Percentiles rank a stretch among this genome's conserved stretches.
Evolutionary conservation across 2,888 invertebrate genomes (phyloP).

Genomic region (Zygaena filipendulae): DNA sequence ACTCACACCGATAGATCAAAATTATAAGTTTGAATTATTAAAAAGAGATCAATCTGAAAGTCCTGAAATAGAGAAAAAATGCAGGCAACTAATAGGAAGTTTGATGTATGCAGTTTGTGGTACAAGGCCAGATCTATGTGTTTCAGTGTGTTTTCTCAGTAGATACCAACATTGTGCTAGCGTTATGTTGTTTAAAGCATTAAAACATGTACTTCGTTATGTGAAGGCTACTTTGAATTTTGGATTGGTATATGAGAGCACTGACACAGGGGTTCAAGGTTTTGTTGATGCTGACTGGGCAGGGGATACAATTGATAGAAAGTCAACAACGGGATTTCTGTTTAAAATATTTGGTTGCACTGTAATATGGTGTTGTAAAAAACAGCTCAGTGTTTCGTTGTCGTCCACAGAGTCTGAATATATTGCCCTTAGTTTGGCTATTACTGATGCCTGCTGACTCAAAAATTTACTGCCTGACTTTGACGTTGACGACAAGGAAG

Average conservation of each 20-base stretch:
- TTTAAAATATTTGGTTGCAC: slow-evolving; percentile 3
- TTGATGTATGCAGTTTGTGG: slow-evolving; percentile 3
- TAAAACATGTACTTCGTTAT: slow-evolving; percentile 2
- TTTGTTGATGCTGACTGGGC: slow-evolving; percentile 5
- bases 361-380: slow-evolving; percentile 6
- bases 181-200: not conserved
- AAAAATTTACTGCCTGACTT: slow-evolving; percentile 4
- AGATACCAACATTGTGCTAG: slow-evolving; percentile 4
- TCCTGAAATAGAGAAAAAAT: slow-evolving; percentile 1
- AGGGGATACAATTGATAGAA: slow-evolving; percentile 1
- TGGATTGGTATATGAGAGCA: not conserved
- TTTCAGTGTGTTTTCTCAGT: not conserved
- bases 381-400: slow-evolving; percentile 4
- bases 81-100: slow-evolving; percentile 1
- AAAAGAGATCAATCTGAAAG: not conserved
- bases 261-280: not conserved
- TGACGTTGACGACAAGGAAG: not conserved
- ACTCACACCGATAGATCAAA: slow-evolving; percentile 4
- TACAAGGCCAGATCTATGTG: not conserved
- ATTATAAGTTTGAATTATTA: not conserved
- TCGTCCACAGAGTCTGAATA: slow-evolving; percentile 4
- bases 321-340: not conserved
- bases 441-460: slow-evolving; percentile 5
- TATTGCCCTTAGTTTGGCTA: slow-evolving; percentile 1
- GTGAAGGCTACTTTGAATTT: not conserved